These are phyloP conservation scores for Harmothoe impar DNA, from an alignment of 2,888 invertebrate species.

Conservation along the genomic window DNA sequence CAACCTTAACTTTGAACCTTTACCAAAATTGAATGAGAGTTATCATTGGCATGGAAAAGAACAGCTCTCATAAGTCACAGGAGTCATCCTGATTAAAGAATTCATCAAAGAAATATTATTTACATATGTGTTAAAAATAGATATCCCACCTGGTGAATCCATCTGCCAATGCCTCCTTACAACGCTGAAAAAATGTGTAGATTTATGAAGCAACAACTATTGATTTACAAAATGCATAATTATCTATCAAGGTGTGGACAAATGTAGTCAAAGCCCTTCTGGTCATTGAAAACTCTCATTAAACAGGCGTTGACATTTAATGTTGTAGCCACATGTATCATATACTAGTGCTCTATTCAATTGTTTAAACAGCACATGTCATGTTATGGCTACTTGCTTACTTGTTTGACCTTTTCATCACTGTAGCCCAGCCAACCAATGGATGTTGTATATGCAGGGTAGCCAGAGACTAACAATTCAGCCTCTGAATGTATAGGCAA, in stretches of 20 bases:
- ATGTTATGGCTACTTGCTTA: no score
- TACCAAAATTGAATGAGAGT: no score
- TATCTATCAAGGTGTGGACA: no score
- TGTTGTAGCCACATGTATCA: not conserved
- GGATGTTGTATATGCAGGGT: slow-evolving; percentile 92
- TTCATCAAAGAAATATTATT: no score
- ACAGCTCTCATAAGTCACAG: no score
- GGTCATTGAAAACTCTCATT: not conserved
- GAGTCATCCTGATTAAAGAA: no score
- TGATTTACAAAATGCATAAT: no score
- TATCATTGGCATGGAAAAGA: no score
- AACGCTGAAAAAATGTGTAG: slow-evolving; percentile 57
- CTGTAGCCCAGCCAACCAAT: slow-evolving; percentile 94
- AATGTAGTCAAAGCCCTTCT: not conserved
- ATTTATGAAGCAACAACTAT: no score
- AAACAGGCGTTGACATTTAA: not conserved
- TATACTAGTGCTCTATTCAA: no score
- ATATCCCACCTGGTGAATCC: slow-evolving; percentile 59
- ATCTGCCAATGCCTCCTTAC: slow-evolving; percentile 67
- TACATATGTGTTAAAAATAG: not conserved
- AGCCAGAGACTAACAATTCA: slow-evolving; percentile 88
- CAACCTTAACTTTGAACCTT: slow-evolving; percentile 95
- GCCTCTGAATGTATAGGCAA: no score
- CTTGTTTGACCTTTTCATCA: slow-evolving; percentile 88
- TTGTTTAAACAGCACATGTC: no score